A percentile compares a stretch with the other conserved stretches of the same genome.
phyloP scores from a whole-genome alignment of 2,113 vertebrate genomes.

The Sorex fumeus region DNA sequence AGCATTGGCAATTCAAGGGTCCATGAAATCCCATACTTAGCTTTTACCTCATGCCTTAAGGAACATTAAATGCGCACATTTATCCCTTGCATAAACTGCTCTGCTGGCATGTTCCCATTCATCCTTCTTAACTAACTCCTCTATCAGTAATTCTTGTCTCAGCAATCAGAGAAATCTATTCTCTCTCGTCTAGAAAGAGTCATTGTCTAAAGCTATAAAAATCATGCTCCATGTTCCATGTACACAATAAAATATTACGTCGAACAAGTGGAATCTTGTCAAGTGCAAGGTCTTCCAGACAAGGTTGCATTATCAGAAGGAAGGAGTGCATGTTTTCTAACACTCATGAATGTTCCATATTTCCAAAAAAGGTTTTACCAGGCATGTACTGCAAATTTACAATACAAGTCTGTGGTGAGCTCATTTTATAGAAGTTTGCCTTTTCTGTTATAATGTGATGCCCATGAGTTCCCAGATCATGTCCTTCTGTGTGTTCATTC shows the following conservation, averaged over 20 bases:
- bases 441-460: conserved; percentile 5
- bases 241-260: not conserved
- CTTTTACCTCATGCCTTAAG: not conserved
- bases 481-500: not conserved
- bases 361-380: not conserved
- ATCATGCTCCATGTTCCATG: not conserved
- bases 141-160: no score
- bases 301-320: not conserved
- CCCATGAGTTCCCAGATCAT: not conserved
- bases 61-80: not conserved
- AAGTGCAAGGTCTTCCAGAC: not conserved
- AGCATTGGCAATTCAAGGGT: conserved; percentile 22
- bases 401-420: not conserved
- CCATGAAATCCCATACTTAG: conserved; percentile 18
- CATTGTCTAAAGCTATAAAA: not conserved
- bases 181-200: not conserved
- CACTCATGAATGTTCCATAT: not conserved
- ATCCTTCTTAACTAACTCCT: no score
- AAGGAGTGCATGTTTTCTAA: not conserved
- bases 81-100: not conserved
- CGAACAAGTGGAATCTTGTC: not conserved
- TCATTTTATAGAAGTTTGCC: not conserved
- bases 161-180: not conserved
- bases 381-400: not conserved
- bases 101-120: conserved; percentile 22